These are phyloP conservation scores for Poeciliopsis infans DNA, from an alignment of 2,797 vertebrate genomes.

Conservation along the genomic window DNA sequence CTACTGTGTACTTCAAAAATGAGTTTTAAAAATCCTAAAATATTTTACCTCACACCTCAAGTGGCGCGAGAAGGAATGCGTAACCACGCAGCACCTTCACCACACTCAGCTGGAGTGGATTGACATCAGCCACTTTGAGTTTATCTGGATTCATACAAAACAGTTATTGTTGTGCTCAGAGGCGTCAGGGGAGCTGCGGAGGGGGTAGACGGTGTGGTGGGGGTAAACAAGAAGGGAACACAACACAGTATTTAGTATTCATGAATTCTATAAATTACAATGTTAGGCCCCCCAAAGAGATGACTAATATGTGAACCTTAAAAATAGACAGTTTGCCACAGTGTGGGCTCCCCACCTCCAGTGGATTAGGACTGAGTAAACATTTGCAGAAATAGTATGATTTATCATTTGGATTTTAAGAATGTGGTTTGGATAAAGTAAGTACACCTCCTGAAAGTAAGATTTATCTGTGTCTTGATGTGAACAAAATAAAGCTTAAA, in stretches of 20 bases:
- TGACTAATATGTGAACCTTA: conserved; percentile 80
- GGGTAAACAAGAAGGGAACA: conserved; percentile 59
- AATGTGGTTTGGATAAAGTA: background rate
- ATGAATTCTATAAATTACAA: conserved; percentile 80
- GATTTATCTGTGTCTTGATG: background rate
- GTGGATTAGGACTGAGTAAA: conserved; percentile 59
- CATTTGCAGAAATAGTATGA: conserved; percentile 33
- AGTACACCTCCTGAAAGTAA: background rate
- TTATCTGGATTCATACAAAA: conserved; percentile 65
- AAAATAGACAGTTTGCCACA: conserved; percentile 76
- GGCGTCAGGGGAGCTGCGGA: background rate
- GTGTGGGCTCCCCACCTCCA: conserved; percentile 58
- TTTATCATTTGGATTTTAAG: conserved; percentile 25
- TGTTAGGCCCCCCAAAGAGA: conserved; percentile 72
- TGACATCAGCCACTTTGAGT: conserved; percentile 50
- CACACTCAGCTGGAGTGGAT: conserved; percentile 35
- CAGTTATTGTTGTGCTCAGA: conserved; percentile 37
- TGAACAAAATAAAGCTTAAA: background rate
- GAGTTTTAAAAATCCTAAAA: conserved; percentile 3
- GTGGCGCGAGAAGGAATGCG: background rate
- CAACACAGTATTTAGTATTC: conserved; percentile 72
- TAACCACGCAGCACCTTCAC: background rate
- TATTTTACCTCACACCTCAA: conserved; percentile 26
- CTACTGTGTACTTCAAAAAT: background rate
- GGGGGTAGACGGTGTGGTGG: conserved; percentile 9